Conservation (phyloP, 2,888 invertebrate species). For the Lasioglossum marginatum region DNA sequence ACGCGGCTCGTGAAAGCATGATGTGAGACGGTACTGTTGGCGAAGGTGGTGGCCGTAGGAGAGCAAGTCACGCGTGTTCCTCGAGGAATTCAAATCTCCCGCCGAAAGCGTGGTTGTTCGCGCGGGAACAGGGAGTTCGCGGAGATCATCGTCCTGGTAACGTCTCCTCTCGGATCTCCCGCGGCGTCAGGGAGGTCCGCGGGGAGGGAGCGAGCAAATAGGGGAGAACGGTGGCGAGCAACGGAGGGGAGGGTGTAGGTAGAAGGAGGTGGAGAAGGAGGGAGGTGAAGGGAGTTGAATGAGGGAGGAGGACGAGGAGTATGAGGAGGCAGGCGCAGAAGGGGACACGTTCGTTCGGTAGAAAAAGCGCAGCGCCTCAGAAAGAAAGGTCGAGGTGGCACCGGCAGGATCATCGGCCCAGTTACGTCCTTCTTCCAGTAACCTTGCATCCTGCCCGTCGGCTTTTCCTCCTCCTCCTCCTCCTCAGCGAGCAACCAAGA, state of each 20-base stretch:
- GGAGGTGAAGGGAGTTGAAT: constrained; percentile 10
- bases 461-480: constrained; percentile 47
- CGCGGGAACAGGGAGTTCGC: constrained; percentile 51
- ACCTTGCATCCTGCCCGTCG: constrained; percentile 71
- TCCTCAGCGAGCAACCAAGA: background rate
- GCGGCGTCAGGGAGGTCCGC: constrained; percentile 56
- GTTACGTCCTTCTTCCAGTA: constrained; percentile 79
- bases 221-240: background rate
- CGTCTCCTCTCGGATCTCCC: constrained; percentile 63
- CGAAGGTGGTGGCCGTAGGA: background rate
- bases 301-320: constrained; percentile 24
- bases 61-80: background rate
- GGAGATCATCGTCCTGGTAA: constrained; percentile 71
- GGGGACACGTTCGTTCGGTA: constrained; percentile 61
- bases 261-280: background rate
- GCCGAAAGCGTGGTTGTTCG: constrained; percentile 43
- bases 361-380: constrained; percentile 65
- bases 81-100: constrained; percentile 31
- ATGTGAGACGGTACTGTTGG: background rate
- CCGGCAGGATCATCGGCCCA: constrained; percentile 79
- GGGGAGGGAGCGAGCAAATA: background rate
- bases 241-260: constrained; percentile 6
- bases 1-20: background rate
- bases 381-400: constrained; percentile 72
- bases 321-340: constrained; percentile 35